Percentiles rank a stretch among this genome's conserved stretches.
Conservation (phyloP, 2,113 vertebrate species). For the Cinclus cinclus region DNA sequence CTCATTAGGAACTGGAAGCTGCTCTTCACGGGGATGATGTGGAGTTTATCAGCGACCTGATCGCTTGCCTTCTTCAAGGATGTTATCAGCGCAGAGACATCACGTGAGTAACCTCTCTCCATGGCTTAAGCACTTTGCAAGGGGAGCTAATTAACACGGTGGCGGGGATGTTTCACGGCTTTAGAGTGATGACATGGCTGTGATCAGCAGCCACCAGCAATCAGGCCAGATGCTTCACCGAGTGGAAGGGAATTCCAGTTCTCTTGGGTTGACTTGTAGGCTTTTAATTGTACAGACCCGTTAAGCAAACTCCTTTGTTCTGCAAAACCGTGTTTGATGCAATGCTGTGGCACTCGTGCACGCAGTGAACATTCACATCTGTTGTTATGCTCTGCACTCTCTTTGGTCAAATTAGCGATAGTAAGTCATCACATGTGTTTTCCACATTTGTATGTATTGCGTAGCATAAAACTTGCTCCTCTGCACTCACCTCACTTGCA, state of each 20-base stretch:
- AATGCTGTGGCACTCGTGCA: neutral
- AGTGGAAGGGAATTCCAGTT: constrained; percentile 23
- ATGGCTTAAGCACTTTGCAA: neutral
- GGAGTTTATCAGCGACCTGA: constrained; percentile 91
- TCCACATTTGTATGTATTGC: neutral
- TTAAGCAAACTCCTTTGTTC: neutral
- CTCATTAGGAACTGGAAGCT: constrained; percentile 90
- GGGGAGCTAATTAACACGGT: constrained; percentile 24
- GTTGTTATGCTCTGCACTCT: neutral
- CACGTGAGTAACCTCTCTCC: constrained; percentile 83
- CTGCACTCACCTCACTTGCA: neutral
- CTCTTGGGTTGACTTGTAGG: neutral
- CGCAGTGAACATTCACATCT: neutral
- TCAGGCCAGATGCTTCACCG: neutral
- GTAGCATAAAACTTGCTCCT: neutral
- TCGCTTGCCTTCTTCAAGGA: constrained; percentile 93
- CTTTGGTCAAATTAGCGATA: neutral
- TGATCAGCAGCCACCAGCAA: neutral
- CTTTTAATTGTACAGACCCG: neutral
- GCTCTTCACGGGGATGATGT: constrained; percentile 90
- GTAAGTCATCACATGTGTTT: neutral
- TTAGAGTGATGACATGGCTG: constrained; percentile 30
- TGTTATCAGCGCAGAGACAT: constrained; percentile 97
- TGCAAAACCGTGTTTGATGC: neutral
- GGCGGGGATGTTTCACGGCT: neutral